Conservation (phyloP, 2,888 invertebrate species). For the Lycaena phlaeas region DNA sequence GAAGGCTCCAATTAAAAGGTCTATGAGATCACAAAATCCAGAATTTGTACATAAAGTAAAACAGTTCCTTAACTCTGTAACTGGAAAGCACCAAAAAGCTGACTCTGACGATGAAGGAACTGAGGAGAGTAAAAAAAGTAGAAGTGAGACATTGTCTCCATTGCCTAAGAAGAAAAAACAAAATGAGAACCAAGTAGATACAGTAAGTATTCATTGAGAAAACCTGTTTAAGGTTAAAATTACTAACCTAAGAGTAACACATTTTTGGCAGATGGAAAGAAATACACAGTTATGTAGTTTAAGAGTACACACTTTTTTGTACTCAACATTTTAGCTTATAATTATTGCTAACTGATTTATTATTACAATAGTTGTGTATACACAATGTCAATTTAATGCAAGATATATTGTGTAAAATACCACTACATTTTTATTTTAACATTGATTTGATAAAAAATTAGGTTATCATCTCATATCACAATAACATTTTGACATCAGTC, state of each 20-base stretch:
- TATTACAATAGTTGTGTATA: too few species aligned
- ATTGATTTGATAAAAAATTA: background rate
- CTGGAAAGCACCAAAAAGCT: constrained; percentile 40
- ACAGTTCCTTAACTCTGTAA: constrained; percentile 72
- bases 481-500: too few species aligned
- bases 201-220: constrained; percentile 17
- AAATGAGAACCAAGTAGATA: constrained; percentile 19
- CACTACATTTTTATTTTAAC: background rate
- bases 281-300: too few species aligned
- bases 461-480: constrained; percentile 6
- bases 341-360: too few species aligned
- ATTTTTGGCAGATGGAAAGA: too few species aligned
- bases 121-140: constrained; percentile 34
- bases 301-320: too few species aligned
- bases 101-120: constrained; percentile 36
- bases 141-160: constrained; percentile 22
- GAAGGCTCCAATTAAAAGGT: constrained; percentile 44
- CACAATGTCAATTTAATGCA: too few species aligned
- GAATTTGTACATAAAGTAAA: constrained; percentile 76
- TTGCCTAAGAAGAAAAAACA: constrained; percentile 29
- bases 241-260: too few species aligned
- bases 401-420: too few species aligned
- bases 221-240: too few species aligned
- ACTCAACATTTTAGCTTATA: too few species aligned
- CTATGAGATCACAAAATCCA: constrained; percentile 76